These are phyloP conservation scores for Henricia sp. DNA, from an alignment of 53 echinoderm and acorn worm species.

Conservation along the genomic window DNA sequence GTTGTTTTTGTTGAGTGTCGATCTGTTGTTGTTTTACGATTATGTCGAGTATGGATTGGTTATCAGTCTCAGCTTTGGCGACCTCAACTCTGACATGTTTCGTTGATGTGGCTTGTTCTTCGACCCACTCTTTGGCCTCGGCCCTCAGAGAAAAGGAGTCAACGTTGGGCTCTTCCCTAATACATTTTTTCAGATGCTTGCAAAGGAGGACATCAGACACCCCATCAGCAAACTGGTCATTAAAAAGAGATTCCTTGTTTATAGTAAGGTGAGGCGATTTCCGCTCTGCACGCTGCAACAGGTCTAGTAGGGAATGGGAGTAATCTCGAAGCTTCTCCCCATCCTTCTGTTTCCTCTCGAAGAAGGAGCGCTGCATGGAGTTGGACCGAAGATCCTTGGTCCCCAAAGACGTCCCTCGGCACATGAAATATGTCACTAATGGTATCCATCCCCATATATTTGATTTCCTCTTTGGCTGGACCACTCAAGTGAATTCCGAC, in stretches of 20 bases:
- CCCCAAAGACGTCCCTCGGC: background rate
- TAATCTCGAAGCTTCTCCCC: slow-evolving; percentile 1
- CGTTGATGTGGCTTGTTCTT: no score
- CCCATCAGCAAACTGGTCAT: slow-evolving; percentile 15
- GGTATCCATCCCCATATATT: no score
- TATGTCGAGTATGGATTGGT: no score
- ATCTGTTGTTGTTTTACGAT: no score
- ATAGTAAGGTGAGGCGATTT: background rate
- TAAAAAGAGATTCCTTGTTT: background rate
- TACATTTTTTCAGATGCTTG: background rate
- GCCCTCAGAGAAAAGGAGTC: background rate
- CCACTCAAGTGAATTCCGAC: background rate
- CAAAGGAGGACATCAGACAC: background rate
- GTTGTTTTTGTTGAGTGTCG: no score
- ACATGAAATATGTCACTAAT: background rate
- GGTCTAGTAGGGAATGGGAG: slow-evolving; percentile 6
- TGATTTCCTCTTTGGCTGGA: background rate
- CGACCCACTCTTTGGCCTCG: slow-evolving; percentile 19
- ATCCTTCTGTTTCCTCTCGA: background rate
- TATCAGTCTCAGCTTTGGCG: background rate
- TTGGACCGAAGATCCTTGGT: slow-evolving; percentile 14
- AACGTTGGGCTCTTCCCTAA: no score
- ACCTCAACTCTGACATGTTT: background rate
- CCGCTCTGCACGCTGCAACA: slow-evolving; percentile 1
- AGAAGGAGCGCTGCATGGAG: slow-evolving; percentile 5